Evolutionary conservation across 2,888 invertebrate genomes (phyloP), one percentile per base, ranked within the genome.

Genomic region (Heteromurus nitidus): DNA sequence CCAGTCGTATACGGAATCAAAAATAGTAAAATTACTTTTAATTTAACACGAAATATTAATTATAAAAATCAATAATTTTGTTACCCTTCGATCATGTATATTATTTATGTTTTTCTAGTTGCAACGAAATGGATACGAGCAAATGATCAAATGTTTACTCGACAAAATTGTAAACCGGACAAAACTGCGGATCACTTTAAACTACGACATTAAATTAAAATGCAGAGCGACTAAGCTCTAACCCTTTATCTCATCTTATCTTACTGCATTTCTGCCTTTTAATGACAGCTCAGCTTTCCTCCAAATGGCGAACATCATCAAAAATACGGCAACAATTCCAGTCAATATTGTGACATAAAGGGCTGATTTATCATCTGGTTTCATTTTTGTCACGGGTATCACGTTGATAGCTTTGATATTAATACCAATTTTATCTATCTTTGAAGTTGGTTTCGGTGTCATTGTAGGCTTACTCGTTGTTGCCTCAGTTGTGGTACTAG

Each of bases 111-210:
- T 18, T 22, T 80, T 83, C 9, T 58, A 88, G 88, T 89, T 60
- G 89, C 89, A 58, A 91, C 91, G 88, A 91, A 91, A 86, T 91
- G 91, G 91, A 90, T 91, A 74, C 90, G 90, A 77, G 90, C 90
- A 83, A 84, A 89, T 83, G 90, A 90, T 16, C 91, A 91, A 85
- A 89, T 90, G 83, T 90, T 87, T 75, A 79, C 76, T 13, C 47
- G 83, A 16, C 55, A 80, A 0, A 80, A 73, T 0, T 80, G 80
- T 13, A 80, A 80, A 47, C 72, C 44, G 16, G 60, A 76, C 36
- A 80, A 70, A 18, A 62, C 55, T 16, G 67, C 55, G 20, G 9
- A 64, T 36, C 82, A 80, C 58, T 80, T 58, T 67, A 47, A 3
- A 16, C n/a, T 47, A 47, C 7, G 3, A 5, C 16, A 47, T 5